Evolutionary conservation across 2,113 vertebrate species (phyloP), one percentile per base, ranked within the genome.

Genomic region (Anhinga rufa): DNA sequence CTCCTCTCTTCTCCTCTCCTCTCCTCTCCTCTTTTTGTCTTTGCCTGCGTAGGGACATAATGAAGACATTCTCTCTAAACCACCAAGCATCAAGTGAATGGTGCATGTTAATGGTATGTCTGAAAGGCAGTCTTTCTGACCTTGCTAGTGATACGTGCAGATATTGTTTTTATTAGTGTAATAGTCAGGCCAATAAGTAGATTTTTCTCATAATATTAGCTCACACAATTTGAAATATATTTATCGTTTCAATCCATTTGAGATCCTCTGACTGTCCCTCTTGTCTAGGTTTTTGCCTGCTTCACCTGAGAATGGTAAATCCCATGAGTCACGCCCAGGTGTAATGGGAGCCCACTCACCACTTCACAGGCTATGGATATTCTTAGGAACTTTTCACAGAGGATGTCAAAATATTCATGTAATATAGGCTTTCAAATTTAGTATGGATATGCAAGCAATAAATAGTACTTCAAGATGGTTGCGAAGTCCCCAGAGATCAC

Each of bases 1-100:
- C 40, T 55, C 28, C 6, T 31, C 52, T 54, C 16, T 7, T 55
- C 54, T 18, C 29, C 7, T 31, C 17, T 12, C 31, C 3, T 17
- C 52, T 17, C 16, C 4, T 54, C 24, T 10, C 20, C 68, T 5
- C 17, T 10, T 7, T 42, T 12, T 21, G 4, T 55, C 36, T 55
- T 44, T 25, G 4, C 9, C 7, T 44, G 9, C 17, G 4, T 25
- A 62, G 14, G 25, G 36, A 22, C 1, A 0, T 40, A 62, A 40
- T 20, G 18, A 75, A 48, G 52, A 55, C 40, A 72, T 20, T 9
- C 16, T 72, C 17, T 74, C 38, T 70, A 28, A 66, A 38, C 83
- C 18, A 58, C 21, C 6, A 38, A 20, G 28, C 10, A 49, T 72
- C 9, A 16, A 6, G 2, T 74, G 64, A 81, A 51, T 38, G 31